Percentiles rank a stretch among this genome's conserved stretches.
phyloP scores from a whole-genome alignment of 2,888 invertebrate species.

The Cetonia aurata region DNA sequence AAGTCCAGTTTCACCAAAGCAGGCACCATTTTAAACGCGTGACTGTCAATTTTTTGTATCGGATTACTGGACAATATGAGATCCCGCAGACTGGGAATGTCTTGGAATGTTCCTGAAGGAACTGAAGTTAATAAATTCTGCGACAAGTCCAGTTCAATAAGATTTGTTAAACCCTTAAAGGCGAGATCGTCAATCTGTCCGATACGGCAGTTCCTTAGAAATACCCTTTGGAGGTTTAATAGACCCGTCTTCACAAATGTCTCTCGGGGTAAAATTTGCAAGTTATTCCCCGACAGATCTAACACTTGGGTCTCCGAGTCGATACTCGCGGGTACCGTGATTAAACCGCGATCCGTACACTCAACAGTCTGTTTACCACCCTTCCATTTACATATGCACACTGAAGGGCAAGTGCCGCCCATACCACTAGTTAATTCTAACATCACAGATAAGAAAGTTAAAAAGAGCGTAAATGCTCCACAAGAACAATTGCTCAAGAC shows the following conservation, averaged over 20 bases:
- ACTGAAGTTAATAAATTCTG: slow-evolving; percentile 85
- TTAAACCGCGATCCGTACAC: slow-evolving; percentile 86
- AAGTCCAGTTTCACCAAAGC: slow-evolving; percentile 87
- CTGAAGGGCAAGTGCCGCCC: slow-evolving; percentile 77
- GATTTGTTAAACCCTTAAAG: slow-evolving; percentile 87
- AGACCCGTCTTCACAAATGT: slow-evolving; percentile 86
- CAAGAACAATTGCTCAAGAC: slow-evolving; percentile 35
- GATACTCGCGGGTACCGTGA: slow-evolving; percentile 86
- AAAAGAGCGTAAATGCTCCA: slow-evolving; percentile 43
- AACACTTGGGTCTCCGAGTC: slow-evolving; percentile 92
- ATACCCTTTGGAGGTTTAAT: slow-evolving; percentile 88
- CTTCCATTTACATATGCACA: slow-evolving; percentile 94
- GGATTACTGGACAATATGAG: slow-evolving; percentile 86
- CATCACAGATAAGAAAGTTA: slow-evolving; percentile 51
- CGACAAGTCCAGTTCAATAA: slow-evolving; percentile 90
- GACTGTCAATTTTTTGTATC: slow-evolving; percentile 81
- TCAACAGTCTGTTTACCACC: slow-evolving; percentile 94
- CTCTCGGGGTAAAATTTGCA: slow-evolving; percentile 85
- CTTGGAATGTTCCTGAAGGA: slow-evolving; percentile 83
- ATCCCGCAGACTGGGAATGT: slow-evolving; percentile 86
- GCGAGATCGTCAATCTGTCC: slow-evolving; percentile 88
- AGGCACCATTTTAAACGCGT: slow-evolving; percentile 81
- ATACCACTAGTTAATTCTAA: slow-evolving; percentile 64
- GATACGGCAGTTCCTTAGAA: slow-evolving; percentile 85
- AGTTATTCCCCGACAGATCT: slow-evolving; percentile 89